Evolutionary conservation across 1,140 invertebrate species (phyloP), one percentile per base, ranked within the genome.

Genomic region (Magallana ariakensis): DNA sequence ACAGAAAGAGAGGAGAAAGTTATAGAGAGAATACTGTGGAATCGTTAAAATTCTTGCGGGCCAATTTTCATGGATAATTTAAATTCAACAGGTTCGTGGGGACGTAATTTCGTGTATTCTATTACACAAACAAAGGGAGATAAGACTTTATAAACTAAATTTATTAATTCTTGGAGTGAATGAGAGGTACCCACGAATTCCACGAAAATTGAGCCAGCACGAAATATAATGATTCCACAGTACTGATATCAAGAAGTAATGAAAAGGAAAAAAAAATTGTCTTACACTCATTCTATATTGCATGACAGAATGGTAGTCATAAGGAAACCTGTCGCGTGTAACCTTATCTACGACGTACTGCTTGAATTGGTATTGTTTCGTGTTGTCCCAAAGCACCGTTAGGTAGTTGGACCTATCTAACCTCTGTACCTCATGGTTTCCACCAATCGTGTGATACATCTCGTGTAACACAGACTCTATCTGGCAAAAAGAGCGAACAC

Each of bases 241-340:
- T 46, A 46, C 33, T 46, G 33, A 46, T 46, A 46, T n/a, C n/a
- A 46, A 46, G 33, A 46, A 5, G 2, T 46, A 5, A 5, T 46
- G 33, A 46, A 46, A 46, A 62, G 8, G 4, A 60, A 16, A 60
- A 62, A 16, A n/a, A 7, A 0, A 62, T 62, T 62, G 16, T 62
- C 16, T 62, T 62, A 62, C 58, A 62, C 58, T 62, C 58, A 62
- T n/a, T 62, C 58, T 15, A 19, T 62, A 62, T 19, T 62, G 58
- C 58, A 62, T 62, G 15, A 62, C 58, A 3, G 58, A 62, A 16
- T 62, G 58, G 15, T 62, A 62, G 58, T 62, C 58, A 19, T 62
- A 62, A 5, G 58, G 58, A 19, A 62, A 62, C 15, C 58, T 0
- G 58, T 62, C 15, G 5, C 58, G 11, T 5, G 58, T 62, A 62